Conservation (phyloP, 2,888 invertebrate genomes). For the Mesorhabditis belari region DNA sequence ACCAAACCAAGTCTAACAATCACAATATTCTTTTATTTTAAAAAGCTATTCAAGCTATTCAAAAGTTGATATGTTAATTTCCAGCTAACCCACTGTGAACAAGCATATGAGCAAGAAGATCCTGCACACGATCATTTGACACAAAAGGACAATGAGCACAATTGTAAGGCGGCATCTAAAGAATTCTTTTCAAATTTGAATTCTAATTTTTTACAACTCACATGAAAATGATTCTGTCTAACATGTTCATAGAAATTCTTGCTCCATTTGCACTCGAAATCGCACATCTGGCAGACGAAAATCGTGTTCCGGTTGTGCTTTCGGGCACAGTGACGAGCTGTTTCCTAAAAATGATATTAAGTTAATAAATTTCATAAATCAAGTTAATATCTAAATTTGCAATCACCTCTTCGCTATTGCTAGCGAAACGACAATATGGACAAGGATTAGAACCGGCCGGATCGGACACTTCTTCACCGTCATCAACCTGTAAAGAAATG, state of each 20-base stretch:
- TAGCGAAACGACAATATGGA: slow-evolving; percentile 20
- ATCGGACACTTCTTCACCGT: slow-evolving; percentile 22
- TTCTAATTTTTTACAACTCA: slow-evolving; percentile 5
- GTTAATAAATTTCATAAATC: background rate
- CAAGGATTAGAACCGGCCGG: slow-evolving; percentile 19
- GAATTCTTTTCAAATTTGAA: background rate
- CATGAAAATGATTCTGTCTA: slow-evolving; percentile 55
- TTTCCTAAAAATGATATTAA: slow-evolving; percentile 11
- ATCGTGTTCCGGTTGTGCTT: slow-evolving; percentile 62
- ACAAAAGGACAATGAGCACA: slow-evolving; percentile 63
- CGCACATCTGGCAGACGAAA: slow-evolving; percentile 64
- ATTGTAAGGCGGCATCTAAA: slow-evolving; percentile 62
- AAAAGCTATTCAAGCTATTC: too few species aligned
- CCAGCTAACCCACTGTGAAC: slow-evolving; percentile 56
- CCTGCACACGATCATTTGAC: slow-evolving; percentile 58
- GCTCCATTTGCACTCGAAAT: slow-evolving; percentile 65
- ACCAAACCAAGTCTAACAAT: background rate
- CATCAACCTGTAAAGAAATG: slow-evolving; percentile 6
- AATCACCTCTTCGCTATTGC: slow-evolving; percentile 17
- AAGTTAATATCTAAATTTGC: background rate
- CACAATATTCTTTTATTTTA: background rate
- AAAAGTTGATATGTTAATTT: too few species aligned
- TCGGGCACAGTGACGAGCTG: slow-evolving; percentile 57
- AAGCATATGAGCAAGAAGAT: slow-evolving; percentile 63
- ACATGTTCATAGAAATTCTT: slow-evolving; percentile 64